These are phyloP conservation scores for Pluvianellus socialis DNA, from an alignment of 2,113 vertebrate species.

Conservation along the genomic window DNA sequence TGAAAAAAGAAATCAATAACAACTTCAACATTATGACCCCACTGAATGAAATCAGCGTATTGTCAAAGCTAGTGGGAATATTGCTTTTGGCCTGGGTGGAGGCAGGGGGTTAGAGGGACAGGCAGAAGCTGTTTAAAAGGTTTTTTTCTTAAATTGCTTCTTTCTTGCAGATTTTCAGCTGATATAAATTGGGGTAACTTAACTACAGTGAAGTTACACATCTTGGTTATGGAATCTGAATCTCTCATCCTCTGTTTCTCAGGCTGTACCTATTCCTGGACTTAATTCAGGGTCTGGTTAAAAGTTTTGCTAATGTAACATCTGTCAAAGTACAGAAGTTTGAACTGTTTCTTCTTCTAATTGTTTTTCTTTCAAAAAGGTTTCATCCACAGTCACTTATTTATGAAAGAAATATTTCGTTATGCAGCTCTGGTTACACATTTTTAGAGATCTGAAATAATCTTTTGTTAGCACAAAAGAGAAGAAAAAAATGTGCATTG, in stretches of 20 bases:
- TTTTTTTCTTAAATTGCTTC: not conserved
- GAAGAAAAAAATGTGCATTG: not conserved
- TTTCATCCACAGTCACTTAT: not conserved
- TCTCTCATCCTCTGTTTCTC: not conserved
- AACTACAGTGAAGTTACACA: not conserved
- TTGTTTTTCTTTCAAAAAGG: not conserved
- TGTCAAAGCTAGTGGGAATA: not conserved
- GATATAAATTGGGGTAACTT: not conserved
- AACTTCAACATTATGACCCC: not conserved
- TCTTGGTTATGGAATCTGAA: not conserved
- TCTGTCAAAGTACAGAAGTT: not conserved
- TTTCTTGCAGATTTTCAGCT: not conserved
- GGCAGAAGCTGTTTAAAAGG: not conserved
- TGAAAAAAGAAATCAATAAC: not conserved
- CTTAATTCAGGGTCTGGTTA: not conserved
- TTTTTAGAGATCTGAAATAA: not conserved
- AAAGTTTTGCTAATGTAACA: not conserved
- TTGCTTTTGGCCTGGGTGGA: not conserved
- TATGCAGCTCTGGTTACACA: not conserved
- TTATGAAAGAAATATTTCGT: not conserved
- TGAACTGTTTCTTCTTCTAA: not conserved
- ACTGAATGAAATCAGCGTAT: not conserved
- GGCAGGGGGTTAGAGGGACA: not conserved
- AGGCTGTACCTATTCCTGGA: not conserved
- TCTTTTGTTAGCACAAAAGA: not conserved